phyloP scores from a whole-genome alignment of 2,113 vertebrate species.

The Chitala chitala region DNA sequence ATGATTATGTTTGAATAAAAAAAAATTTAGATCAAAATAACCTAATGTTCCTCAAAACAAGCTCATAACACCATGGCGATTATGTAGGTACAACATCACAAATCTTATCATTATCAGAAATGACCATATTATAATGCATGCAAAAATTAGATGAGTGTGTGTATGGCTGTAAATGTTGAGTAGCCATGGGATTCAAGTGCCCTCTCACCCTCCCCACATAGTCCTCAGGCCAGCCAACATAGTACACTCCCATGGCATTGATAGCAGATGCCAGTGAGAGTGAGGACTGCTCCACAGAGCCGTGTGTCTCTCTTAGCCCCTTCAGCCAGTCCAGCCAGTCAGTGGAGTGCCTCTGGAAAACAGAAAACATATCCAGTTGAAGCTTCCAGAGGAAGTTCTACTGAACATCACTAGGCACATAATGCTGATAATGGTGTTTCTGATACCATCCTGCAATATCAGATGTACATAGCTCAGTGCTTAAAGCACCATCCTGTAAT shows the following conservation, averaged over 20 bases:
- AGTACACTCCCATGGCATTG: constrained; percentile 58
- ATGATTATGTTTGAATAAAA: not conserved
- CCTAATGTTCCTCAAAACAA: too few relatives aligned
- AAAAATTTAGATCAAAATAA: too few relatives aligned
- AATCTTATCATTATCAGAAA: too few relatives aligned
- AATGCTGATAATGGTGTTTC: too few relatives aligned
- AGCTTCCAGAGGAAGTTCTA: too few relatives aligned
- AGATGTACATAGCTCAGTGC: too few relatives aligned
- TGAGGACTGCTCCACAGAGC: constrained; percentile 66
- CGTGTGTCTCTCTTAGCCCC: constrained; percentile 61
- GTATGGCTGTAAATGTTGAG: too few relatives aligned
- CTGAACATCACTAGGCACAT: too few relatives aligned
- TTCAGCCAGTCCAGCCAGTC: constrained; percentile 57
- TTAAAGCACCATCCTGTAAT: too few relatives aligned
- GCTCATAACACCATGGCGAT: too few relatives aligned
- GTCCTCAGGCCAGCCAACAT: constrained; percentile 43
- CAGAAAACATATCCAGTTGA: not conserved
- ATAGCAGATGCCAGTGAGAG: constrained; percentile 61
- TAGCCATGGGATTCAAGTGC: not conserved
- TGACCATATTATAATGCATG: not conserved
- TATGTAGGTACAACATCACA: too few relatives aligned
- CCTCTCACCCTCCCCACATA: constrained; percentile 45
- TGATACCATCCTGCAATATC: too few relatives aligned
- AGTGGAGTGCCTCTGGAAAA: constrained; percentile 54
- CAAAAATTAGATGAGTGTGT: not conserved